Conservation (phyloP, 2,888 invertebrate genomes). For the Acanthoscelides obtectus region DNA sequence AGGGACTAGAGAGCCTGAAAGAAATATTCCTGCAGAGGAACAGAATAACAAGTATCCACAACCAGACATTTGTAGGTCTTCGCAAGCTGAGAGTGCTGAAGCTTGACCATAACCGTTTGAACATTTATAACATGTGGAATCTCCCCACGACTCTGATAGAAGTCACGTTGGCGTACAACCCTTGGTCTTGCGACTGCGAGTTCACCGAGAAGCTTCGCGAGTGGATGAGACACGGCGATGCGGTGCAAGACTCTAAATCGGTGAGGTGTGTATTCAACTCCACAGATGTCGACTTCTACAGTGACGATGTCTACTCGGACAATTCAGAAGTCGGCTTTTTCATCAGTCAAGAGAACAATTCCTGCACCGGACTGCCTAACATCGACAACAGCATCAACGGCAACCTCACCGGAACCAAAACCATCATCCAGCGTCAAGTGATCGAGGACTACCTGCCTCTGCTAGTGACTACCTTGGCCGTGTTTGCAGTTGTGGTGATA, state of each 20-base stretch:
- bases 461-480: constrained; percentile 64
- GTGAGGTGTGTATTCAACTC: constrained; percentile 67
- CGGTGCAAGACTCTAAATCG: constrained; percentile 60
- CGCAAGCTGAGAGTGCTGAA: constrained; percentile 61
- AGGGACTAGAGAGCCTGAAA: constrained; percentile 66
- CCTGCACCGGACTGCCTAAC: constrained; percentile 60
- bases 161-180: constrained; percentile 66
- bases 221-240: constrained; percentile 66
- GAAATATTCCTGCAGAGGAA: constrained; percentile 74
- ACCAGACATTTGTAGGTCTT: constrained; percentile 66
- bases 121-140: constrained; percentile 67
- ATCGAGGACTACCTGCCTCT: constrained; percentile 73
- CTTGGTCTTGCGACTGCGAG: constrained; percentile 81
- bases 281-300: constrained; percentile 55
- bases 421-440: constrained; percentile 66
- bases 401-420: constrained; percentile 66
- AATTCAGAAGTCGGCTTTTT: constrained; percentile 58
- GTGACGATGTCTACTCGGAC: constrained; percentile 56
- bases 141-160: constrained; percentile 61
- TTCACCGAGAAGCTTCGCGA: constrained; percentile 70
- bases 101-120: constrained; percentile 68
- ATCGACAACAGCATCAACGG: constrained; percentile 68
- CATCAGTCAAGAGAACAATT: constrained; percentile 57
- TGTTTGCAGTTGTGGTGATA: constrained; percentile 63
- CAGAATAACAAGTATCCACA: constrained; percentile 63